Evolutionary conservation across 2,888 invertebrate genomes (phyloP), one percentile per base, ranked within the genome.

Genomic region (Eulithis prunata): DNA sequence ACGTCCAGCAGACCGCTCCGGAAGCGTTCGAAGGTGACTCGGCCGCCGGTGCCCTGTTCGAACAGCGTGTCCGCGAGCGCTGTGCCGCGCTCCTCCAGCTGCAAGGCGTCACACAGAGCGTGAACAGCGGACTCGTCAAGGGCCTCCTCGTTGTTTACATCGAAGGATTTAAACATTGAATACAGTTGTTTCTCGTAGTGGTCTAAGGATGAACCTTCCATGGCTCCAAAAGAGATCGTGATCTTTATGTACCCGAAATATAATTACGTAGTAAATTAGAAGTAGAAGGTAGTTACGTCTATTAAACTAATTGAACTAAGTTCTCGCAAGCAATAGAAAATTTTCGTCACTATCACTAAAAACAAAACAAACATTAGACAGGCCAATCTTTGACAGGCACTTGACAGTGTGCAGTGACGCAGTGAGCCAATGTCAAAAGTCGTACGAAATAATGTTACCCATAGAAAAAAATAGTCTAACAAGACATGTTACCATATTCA

Each of bases 181-280:
- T 96, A 95, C 79, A 97, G 94, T 92, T 97, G 97, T 88, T 96
- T 95, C 86, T 97, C 97, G 83, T 97, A 97, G 53, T 96, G 97
- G 91, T 96, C 96, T 85, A 95, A 86, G 68, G 87, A 86, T 69
- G 79, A 78, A 78, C 82, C 81, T 73, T 88, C 91, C 91, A 92
- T 91, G 71, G 74, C 75, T 79, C 72, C 45, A 51, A 49, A 21
- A 3, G 11, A 10, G 6, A 49, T 21, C 49, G 49, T 1, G 21
- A 21, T 11, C 49, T 21, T 11, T 21, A 3, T 13, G 21, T 41
- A 32, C 32, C 32, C 32, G 6, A 32, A 41, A 41, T 41, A 8
- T 5, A 10, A 41, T 41, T 41, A 41, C 32, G 32, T 32, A 32
- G 32, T 21, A 21, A 21, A 21, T 21, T 21, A 21, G 1, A 21